phyloP scores from a whole-genome alignment of 2,113 vertebrate species.

The Lepus timidus region DNA sequence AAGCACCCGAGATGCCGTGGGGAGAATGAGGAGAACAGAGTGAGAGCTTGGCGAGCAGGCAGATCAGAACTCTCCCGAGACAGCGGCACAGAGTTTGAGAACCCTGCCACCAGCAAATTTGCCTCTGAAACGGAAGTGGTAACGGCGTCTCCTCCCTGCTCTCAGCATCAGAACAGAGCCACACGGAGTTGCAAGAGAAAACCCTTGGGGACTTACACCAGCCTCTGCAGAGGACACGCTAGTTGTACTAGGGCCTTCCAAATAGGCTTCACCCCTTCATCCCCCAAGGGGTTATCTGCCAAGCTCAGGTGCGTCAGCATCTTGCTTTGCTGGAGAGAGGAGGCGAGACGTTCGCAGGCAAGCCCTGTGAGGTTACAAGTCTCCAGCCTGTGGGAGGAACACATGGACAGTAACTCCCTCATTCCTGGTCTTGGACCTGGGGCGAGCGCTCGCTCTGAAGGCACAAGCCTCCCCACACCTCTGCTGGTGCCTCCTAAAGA shows the following conservation, averaged over 20 bases:
- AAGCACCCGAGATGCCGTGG: no score
- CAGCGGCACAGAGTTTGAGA: background rate
- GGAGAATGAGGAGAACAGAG: no score
- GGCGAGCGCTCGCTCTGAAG: background rate
- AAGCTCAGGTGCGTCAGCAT: slow-evolving; percentile 58
- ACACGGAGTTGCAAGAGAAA: no score
- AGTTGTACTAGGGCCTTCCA: accelerated
- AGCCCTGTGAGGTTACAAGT: background rate
- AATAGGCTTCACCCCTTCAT: background rate
- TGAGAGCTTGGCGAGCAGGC: no score
- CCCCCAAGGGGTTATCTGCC: background rate
- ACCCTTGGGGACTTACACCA: background rate
- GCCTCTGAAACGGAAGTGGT: background rate
- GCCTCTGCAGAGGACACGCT: background rate
- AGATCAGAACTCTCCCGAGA: no score
- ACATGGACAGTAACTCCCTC: background rate
- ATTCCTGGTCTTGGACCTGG: no score
- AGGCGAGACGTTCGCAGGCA: background rate
- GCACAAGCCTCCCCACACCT: background rate
- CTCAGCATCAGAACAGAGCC: background rate
- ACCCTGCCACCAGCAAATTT: background rate
- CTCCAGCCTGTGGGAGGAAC: slow-evolving; percentile 34
- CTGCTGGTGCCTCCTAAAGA: background rate
- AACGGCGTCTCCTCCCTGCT: background rate
- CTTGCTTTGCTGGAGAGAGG: background rate